Base-by-base conservation (phyloP, 1,140 invertebrate genomes). In the Penaeus japonicus region DNA sequence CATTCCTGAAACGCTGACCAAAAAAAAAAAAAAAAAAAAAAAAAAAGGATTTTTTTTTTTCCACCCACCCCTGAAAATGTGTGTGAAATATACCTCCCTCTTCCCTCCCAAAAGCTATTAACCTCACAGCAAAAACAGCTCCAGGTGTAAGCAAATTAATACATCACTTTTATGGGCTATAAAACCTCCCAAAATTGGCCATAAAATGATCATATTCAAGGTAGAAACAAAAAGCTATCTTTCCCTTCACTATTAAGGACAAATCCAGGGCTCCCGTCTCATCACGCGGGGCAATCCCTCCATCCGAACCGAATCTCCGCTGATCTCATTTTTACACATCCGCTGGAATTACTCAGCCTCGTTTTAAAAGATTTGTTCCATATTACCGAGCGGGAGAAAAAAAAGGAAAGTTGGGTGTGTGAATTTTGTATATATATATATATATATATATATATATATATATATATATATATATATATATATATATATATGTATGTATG, bases 361-460 rank as follows among this genome's bases (percentile, higher is more conserved):
- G 73, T 85, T 85, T 85, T 78, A 85, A 85, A 85, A 85, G 84
- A 85, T 85, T 85, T 85, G 39, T 75, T 78, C 84, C 84, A 85
- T 85, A 85, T 85, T 85, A 85, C 84, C 73, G 12, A 55, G 54
- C 32, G 73, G 10, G 35, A 20, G 35, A 73, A 73, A 5, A 65
- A 20, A 73, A 73, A 73, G 12, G 24, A 73, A 20, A 30, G 65
- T 17, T 30, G 65, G 35, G 4, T 30, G n/a, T 17, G 24, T 30
- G 10, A 27, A 24, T 5, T 18, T 10, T 18, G 4, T 73, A 30
- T 27, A 32, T 32, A 30, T 32, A 73, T 27, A 73, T 73, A 73
- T 47, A 47, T 47, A 47, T 47, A 47, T 47, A 47, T 47, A 47
- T 47, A 47, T 47, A 47, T 47, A 47, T 47, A 47, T 47, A 47